A percentile compares a stretch with the other conserved stretches of the same genome.
Evolutionary conservation across 2,888 invertebrate genomes (phyloP).

Genomic region (Ornithoptera alexandrae): DNA sequence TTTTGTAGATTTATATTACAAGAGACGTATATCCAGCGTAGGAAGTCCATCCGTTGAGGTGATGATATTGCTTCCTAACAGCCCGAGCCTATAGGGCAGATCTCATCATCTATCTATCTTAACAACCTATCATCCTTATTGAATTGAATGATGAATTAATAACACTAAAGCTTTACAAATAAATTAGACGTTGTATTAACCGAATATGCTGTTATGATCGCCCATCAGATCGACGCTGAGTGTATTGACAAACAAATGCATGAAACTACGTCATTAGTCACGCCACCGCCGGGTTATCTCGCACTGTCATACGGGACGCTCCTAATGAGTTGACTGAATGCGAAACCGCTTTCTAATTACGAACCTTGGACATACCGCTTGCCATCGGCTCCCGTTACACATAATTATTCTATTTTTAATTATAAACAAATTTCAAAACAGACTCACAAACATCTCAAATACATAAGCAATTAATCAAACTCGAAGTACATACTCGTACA

Average conservation of each 20-base stretch:
- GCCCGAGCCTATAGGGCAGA: too few relatives aligned
- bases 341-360: slow-evolving; percentile 57
- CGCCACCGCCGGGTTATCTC: slow-evolving; percentile 63
- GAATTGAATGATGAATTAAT: neutral
- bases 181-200: neutral
- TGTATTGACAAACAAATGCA: slow-evolving; percentile 44
- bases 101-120: neutral
- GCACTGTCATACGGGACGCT: slow-evolving; percentile 44
- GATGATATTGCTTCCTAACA: too few relatives aligned
- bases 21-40: too few relatives aligned
- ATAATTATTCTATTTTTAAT: slow-evolving; percentile 9
- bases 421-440: slow-evolving; percentile 1
- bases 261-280: slow-evolving; percentile 56
- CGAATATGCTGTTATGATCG: slow-evolving; percentile 30
- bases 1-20: too few relatives aligned
- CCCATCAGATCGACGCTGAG: slow-evolving; percentile 31
- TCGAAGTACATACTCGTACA: neutral
- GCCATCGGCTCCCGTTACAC: slow-evolving; percentile 8
- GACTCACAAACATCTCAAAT: neutral
- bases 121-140: neutral
- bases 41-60: too few relatives aligned
- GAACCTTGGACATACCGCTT: slow-evolving; percentile 25
- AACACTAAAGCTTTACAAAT: slow-evolving; percentile 1
- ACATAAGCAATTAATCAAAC: neutral
- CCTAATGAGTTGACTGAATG: slow-evolving; percentile 50